phyloP scores from a whole-genome alignment of 1,140 invertebrate species.

The Magallana angulata region DNA sequence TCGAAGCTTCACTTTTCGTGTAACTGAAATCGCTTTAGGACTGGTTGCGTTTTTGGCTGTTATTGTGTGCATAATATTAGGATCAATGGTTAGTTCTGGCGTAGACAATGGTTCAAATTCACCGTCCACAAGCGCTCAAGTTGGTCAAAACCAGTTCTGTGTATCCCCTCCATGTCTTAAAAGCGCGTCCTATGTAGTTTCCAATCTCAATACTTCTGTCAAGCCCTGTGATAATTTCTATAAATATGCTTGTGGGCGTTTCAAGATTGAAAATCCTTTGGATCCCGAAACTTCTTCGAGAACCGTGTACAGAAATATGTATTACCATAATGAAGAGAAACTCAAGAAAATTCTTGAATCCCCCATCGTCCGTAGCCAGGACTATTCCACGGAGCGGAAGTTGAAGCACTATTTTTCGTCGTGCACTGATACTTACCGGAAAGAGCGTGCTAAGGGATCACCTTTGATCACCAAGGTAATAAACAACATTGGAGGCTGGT shows the following conservation, averaged over 20 bases:
- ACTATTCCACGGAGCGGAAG: constrained; percentile 71
- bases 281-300: constrained; percentile 57
- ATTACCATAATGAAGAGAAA: constrained; percentile 68
- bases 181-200: constrained; percentile 62
- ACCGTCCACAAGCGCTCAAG: constrained; percentile 29
- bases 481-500: constrained; percentile 70
- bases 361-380: constrained; percentile 52
- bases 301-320: constrained; percentile 64
- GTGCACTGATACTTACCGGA: constrained; percentile 71
- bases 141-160: constrained; percentile 55
- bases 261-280: constrained; percentile 59
- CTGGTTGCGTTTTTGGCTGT: constrained; percentile 55
- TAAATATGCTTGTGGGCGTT: constrained; percentile 81
- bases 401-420: constrained; percentile 73
- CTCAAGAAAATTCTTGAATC: constrained; percentile 65
- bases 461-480: constrained; percentile 70
- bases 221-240: constrained; percentile 83
- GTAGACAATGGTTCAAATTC: neutral
- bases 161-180: constrained; percentile 66
- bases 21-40: constrained; percentile 63
- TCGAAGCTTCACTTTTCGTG: constrained; percentile 58
- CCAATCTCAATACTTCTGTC: constrained; percentile 78
- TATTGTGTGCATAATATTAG: constrained; percentile 62
- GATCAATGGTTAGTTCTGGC: constrained; percentile 61
- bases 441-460: constrained; percentile 62